Evolutionary conservation across 2,888 invertebrate species (phyloP).

Genomic region (Leptinotarsa tumamoca): DNA sequence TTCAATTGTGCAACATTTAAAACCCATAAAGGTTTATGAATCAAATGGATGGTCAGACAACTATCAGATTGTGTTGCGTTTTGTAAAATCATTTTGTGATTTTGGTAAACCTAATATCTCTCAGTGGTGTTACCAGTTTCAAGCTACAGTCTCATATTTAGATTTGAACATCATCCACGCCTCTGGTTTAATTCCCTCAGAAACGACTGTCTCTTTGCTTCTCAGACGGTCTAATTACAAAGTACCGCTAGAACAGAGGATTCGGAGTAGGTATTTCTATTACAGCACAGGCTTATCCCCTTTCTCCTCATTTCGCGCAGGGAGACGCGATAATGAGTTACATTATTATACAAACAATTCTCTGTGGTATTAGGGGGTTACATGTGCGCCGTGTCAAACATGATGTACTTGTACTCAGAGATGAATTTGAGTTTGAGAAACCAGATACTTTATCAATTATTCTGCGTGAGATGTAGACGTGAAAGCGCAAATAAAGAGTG

Average conservation of each 20-base stretch:
- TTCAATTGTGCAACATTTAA: too few species aligned
- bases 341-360: constrained; percentile 27
- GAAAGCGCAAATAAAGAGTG: too few species aligned
- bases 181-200: constrained; percentile 20
- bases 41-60: too few species aligned
- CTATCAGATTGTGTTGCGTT: too few species aligned
- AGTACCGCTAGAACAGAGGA: constrained; percentile 40
- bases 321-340: constrained; percentile 36
- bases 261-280: constrained; percentile 45
- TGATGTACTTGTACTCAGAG: background rate
- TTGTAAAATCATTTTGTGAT: too few species aligned
- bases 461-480: background rate
- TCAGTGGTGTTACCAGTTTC: too few species aligned
- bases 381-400: constrained; percentile 16
- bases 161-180: background rate
- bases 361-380: constrained; percentile 8
- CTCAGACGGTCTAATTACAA: constrained; percentile 44
- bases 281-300: constrained; percentile 37
- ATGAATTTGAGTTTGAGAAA: background rate
- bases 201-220: constrained; percentile 35
- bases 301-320: constrained; percentile 38
- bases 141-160: background rate
- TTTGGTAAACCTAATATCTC: too few species aligned
- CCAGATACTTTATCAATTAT: background rate
- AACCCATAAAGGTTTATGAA: too few species aligned